These are phyloP conservation scores for Daphoenositta chrysoptera DNA, from an alignment of 2,113 vertebrate species.

Conservation along the genomic window DNA sequence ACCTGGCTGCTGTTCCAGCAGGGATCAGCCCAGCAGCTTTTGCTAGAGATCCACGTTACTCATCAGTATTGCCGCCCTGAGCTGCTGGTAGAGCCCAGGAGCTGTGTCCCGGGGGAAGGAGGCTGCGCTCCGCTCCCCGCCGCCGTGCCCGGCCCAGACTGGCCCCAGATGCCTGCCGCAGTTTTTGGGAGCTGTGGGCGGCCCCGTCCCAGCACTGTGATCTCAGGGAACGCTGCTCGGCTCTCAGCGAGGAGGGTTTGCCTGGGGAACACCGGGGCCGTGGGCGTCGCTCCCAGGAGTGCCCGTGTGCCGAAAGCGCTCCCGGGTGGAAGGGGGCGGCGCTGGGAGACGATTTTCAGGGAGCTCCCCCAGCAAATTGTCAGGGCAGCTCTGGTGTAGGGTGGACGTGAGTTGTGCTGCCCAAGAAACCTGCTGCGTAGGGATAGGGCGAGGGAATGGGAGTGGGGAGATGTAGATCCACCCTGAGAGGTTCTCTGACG, in stretches of 20 bases:
- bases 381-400: neutral
- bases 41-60: neutral
- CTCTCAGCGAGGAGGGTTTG: neutral
- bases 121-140: neutral
- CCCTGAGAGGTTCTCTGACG: neutral
- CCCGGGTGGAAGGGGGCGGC: fast-evolving
- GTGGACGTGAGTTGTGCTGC: neutral
- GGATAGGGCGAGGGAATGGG: neutral
- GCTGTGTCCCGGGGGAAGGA: fast-evolving
- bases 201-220: neutral
- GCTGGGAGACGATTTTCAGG: neutral
- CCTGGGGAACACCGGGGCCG: neutral
- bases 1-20: neutral
- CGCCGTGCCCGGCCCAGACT: fast-evolving
- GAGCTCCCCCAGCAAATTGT: neutral
- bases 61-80: neutral
- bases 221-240: neutral
- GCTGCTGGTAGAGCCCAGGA: neutral
- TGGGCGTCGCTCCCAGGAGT: neutral
- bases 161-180: neutral
- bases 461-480: fast-evolving
- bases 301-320: neutral
- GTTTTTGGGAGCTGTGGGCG: neutral
- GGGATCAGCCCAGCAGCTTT: neutral
- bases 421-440: neutral